A percentile compares a stretch with the other conserved stretches of the same genome.
These are phyloP conservation scores for Thumatha senex DNA, from an alignment of 2,888 invertebrate species.

Conservation along the genomic window DNA sequence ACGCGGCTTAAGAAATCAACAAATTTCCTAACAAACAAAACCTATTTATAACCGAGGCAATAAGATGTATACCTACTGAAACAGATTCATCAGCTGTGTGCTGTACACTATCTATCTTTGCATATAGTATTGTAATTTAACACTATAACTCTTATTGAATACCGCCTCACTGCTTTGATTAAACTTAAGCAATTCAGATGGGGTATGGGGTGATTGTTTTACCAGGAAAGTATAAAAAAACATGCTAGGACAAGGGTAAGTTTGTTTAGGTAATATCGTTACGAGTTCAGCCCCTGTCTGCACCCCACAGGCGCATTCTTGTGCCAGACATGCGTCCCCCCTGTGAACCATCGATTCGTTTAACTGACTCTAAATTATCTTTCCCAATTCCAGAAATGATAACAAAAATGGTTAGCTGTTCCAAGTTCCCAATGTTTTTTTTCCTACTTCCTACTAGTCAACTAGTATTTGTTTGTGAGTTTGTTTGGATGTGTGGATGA, in stretches of 20 bases:
- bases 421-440: too few relatives aligned
- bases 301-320: slow-evolving; percentile 28
- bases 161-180: not conserved
- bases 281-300: slow-evolving; percentile 32
- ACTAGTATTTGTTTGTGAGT: too few relatives aligned
- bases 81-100: not conserved
- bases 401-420: slow-evolving; percentile 13
- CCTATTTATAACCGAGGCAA: slow-evolving; percentile 1
- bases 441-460: too few relatives aligned
- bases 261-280: slow-evolving; percentile 52
- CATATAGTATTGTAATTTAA: too few relatives aligned
- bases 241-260: slow-evolving; percentile 36
- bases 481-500: too few relatives aligned
- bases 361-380: slow-evolving; percentile 62
- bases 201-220: slow-evolving; percentile 12
- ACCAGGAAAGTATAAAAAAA: slow-evolving; percentile 38
- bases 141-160: not conserved
- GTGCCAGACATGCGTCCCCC: slow-evolving; percentile 56
- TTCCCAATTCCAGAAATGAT: slow-evolving; percentile 46
- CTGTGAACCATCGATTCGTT: slow-evolving; percentile 61
- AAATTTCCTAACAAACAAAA: slow-evolving; percentile 1
- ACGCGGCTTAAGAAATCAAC: slow-evolving; percentile 33
- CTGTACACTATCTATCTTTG: too few relatives aligned
- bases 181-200: too few relatives aligned
- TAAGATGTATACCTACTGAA: slow-evolving; percentile 17